These are phyloP conservation scores for Drosophila differens DNA, from an alignment of 2,888 invertebrate species.

Conservation along the genomic window DNA sequence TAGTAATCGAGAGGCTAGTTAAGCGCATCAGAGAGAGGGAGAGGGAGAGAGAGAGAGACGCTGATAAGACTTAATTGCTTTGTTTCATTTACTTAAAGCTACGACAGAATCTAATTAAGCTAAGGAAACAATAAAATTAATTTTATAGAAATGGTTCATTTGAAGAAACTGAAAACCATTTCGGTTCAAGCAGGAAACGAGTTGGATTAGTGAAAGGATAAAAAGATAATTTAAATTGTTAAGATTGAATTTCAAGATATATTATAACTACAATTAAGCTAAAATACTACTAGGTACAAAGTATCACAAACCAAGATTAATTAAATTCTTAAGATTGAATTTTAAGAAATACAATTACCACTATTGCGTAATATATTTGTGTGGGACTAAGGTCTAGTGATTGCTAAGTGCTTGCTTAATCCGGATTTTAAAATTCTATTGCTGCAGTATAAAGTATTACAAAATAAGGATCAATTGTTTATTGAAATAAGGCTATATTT, in stretches of 20 bases:
- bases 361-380: too few species aligned
- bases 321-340: not conserved
- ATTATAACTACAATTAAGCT: not conserved
- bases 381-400: not conserved
- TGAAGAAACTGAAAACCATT: not conserved
- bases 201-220: not conserved
- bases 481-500: not conserved
- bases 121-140: conserved; percentile 40
- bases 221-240: not conserved
- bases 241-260: not conserved
- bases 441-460: not conserved
- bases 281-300: not conserved
- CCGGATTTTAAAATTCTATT: not conserved
- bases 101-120: conserved; percentile 44
- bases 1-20: conserved; percentile 49
- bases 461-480: not conserved
- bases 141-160: conserved; percentile 38
- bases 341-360: not conserved
- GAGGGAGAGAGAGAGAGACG: not conserved
- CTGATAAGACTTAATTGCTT: conserved; percentile 56
- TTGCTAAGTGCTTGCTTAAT: not conserved
- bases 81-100: conserved; percentile 21
- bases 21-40: conserved; percentile 5
- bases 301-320: not conserved
- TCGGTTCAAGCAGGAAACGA: not conserved